Percentiles rank a stretch among this genome's conserved stretches.
These are phyloP conservation scores for Cancer borealis DNA, from an alignment of 2,888 invertebrate species.

Conservation along the genomic window DNA sequence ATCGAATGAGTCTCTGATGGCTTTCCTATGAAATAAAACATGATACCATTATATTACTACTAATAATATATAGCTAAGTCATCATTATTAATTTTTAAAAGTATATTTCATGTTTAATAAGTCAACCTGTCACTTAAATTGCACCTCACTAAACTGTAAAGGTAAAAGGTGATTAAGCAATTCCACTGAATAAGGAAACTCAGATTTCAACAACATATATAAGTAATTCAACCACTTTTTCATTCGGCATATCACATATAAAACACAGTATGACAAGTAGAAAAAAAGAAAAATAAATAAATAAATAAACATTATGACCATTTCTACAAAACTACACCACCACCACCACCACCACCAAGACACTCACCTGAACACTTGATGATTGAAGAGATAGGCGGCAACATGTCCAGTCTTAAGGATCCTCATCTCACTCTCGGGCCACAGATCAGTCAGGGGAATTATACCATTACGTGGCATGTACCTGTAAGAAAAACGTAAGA, in stretches of 20 bases:
- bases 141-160: too few relatives aligned
- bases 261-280: too few relatives aligned
- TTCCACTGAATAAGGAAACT: too few relatives aligned
- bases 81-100: neutral
- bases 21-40: conserved; percentile 50
- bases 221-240: too few relatives aligned
- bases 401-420: conserved; percentile 95
- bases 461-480: conserved; percentile 93
- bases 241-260: too few relatives aligned
- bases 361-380: conserved; percentile 90
- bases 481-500: conserved; percentile 22
- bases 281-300: neutral
- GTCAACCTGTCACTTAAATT: neutral
- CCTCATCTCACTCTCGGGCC: conserved; percentile 94
- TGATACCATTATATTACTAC: neutral
- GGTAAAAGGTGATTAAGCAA: too few relatives aligned
- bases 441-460: conserved; percentile 90
- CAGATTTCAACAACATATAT: too few relatives aligned
- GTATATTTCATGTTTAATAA: neutral
- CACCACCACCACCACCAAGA: too few relatives aligned
- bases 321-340: neutral
- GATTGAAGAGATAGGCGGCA: conserved; percentile 91
- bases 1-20: conserved; percentile 69
- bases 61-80: neutral
- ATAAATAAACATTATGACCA: neutral